Evolutionary conservation across 2,888 invertebrate genomes (phyloP).

Genomic region (Microchrysa polita): DNA sequence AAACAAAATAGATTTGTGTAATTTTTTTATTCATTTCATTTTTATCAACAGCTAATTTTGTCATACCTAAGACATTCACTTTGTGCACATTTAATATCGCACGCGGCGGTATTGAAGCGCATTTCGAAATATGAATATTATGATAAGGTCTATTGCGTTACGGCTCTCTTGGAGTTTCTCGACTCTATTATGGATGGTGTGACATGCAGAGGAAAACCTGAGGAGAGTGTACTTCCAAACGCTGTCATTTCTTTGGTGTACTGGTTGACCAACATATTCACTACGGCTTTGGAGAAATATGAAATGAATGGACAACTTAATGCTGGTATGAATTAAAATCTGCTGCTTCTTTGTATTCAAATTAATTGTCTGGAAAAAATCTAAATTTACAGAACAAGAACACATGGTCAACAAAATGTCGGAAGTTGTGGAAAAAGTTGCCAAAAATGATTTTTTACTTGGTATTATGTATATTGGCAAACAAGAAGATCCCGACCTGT

Average conservation of each 20-base stretch:
- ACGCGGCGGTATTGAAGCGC: constrained; percentile 87
- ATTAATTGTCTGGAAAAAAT: too few relatives aligned
- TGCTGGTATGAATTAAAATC: constrained; percentile 41
- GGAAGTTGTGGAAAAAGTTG: constrained; percentile 73
- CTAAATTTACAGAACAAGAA: constrained; percentile 59
- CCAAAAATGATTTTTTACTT: constrained; percentile 78
- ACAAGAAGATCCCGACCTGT: constrained; percentile 79
- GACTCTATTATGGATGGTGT: constrained; percentile 74
- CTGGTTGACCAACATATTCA: constrained; percentile 83
- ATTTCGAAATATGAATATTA: constrained; percentile 90
- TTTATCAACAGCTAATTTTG: constrained; percentile 74
- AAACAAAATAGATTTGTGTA: not conserved
- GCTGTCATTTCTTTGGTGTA: constrained; percentile 83
- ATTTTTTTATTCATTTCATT: not conserved
- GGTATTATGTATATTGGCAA: constrained; percentile 86
- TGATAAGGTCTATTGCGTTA: constrained; percentile 87
- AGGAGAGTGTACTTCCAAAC: constrained; percentile 85
- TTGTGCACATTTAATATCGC: constrained; percentile 89
- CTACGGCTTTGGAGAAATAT: constrained; percentile 57
- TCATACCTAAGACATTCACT: constrained; percentile 93
- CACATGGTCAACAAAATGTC: constrained; percentile 77
- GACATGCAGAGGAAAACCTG: constrained; percentile 80
- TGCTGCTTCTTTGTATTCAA: too few relatives aligned
- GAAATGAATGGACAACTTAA: constrained; percentile 58
- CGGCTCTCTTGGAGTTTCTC: constrained; percentile 85